Evolutionary conservation across 2,888 invertebrate species (phyloP).

Genomic region (Micropterix aruncella): DNA sequence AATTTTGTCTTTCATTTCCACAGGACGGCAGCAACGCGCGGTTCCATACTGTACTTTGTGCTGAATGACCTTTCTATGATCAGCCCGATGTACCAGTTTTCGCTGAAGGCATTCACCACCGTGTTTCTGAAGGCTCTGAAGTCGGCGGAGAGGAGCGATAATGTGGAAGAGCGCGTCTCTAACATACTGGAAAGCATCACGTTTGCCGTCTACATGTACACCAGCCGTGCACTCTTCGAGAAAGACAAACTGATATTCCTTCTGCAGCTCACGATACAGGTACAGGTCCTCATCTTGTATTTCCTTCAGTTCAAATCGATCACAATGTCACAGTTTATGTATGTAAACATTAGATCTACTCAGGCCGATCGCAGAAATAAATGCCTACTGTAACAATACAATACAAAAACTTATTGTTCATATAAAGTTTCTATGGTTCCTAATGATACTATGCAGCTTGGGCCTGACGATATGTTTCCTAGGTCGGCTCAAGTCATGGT

Average conservation of each 20-base stretch:
- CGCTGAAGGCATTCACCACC: slow-evolving; percentile 83
- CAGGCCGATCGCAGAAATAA: too few relatives aligned
- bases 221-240: slow-evolving; percentile 82
- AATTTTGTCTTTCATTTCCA: slow-evolving; percentile 7
- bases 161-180: slow-evolving; percentile 53
- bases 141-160: slow-evolving; percentile 52
- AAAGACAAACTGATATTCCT: slow-evolving; percentile 83
- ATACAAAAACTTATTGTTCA: too few relatives aligned
- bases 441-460: too few relatives aligned
- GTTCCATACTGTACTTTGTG: slow-evolving; percentile 86
- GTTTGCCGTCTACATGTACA: slow-evolving; percentile 75
- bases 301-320: too few relatives aligned
- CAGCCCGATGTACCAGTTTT: slow-evolving; percentile 92
- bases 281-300: too few relatives aligned
- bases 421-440: too few relatives aligned
- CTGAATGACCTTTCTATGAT: slow-evolving; percentile 85
- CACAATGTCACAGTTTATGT: too few relatives aligned
- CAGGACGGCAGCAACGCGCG: slow-evolving; percentile 68
- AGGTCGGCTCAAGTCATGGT: too few relatives aligned
- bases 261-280: slow-evolving; percentile 74
- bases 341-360: too few relatives aligned
- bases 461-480: too few relatives aligned
- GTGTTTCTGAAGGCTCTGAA: slow-evolving; percentile 79
- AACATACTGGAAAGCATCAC: slow-evolving; percentile 81
- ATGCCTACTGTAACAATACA: too few relatives aligned